Percentiles rank a stretch among this genome's conserved stretches.
Conservation (phyloP, 2,113 vertebrate species). For the Pterocles burchelli region DNA sequence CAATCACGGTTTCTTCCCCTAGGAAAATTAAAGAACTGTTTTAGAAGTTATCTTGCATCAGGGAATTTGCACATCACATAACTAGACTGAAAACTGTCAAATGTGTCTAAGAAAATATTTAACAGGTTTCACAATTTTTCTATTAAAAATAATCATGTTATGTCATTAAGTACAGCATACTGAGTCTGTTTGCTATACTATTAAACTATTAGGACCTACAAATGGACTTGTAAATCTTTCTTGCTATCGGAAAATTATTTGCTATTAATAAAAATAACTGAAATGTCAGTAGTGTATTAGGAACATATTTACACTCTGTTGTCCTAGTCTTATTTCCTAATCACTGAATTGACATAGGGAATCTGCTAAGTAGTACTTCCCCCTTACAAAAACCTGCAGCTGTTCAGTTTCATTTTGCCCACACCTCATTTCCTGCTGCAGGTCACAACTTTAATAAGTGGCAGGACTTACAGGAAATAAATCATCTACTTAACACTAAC, state of each 20-base stretch:
- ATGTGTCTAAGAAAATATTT: slow-evolving; percentile 1
- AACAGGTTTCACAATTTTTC: slow-evolving; percentile 29
- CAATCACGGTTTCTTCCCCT: slow-evolving; percentile 89
- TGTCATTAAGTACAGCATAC: slow-evolving; percentile 6
- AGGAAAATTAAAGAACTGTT: slow-evolving; percentile 52
- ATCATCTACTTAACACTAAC: slow-evolving; percentile 63
- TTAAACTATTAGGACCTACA: background rate
- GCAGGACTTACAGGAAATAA: slow-evolving; percentile 70
- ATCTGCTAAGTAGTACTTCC: slow-evolving; percentile 6
- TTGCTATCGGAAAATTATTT: background rate
- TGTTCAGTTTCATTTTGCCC: slow-evolving; percentile 55
- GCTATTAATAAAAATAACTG: background rate
- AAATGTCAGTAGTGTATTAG: slow-evolving; percentile 25
- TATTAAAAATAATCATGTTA: background rate
- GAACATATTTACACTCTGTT: background rate
- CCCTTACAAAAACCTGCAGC: slow-evolving; percentile 43
- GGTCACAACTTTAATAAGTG: slow-evolving; percentile 67
- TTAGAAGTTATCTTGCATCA: slow-evolving; percentile 38
- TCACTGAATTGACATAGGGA: slow-evolving; percentile 26
- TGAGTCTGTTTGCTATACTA: background rate
- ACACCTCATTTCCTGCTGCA: slow-evolving; percentile 69
- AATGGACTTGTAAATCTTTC: slow-evolving; percentile 32
- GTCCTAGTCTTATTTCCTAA: slow-evolving; percentile 45
- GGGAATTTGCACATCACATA: slow-evolving; percentile 18
- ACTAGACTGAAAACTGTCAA: slow-evolving; percentile 23